These are phyloP conservation scores for Zenarchopterus dispar DNA, from an alignment of 2,797 vertebrate genomes.

Conservation along the genomic window DNA sequence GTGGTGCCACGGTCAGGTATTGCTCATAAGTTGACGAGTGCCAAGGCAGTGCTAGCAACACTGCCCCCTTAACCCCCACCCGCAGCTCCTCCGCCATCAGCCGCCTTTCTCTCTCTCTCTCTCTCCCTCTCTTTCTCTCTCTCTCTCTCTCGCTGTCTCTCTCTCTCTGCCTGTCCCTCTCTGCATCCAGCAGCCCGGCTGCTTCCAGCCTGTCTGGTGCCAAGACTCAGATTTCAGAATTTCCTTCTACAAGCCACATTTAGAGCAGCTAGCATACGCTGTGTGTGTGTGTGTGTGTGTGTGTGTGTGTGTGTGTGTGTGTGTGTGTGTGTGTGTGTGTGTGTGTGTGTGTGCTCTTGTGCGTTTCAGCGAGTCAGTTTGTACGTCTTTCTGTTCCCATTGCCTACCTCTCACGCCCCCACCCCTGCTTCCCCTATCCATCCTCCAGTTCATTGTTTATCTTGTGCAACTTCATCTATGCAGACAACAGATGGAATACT, in stretches of 20 bases:
- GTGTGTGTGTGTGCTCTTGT: conserved; percentile 35
- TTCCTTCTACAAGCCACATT: conserved; percentile 90
- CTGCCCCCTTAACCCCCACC: conserved; percentile 45
- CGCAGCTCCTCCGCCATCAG: conserved; percentile 11
- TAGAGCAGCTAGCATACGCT: conserved; percentile 81
- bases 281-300: conserved; percentile 33
- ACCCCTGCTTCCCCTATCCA: conserved; percentile 49
- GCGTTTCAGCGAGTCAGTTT: conserved; percentile 29
- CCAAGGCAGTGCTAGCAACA: conserved; percentile 75
- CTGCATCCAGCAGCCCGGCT: conserved; percentile 75
- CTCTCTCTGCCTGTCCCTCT: conserved; percentile 52
- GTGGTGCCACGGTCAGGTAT: conserved; percentile 63
- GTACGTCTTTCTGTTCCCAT: conserved; percentile 61
- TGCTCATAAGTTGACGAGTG: conserved; percentile 83
- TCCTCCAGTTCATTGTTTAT: conserved; percentile 45
- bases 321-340: conserved; percentile 31
- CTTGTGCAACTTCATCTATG: conserved; percentile 36
- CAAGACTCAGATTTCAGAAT: conserved; percentile 92
- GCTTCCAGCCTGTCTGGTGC: conserved; percentile 94
- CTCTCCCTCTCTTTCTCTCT: neutral
- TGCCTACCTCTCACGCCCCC: conserved; percentile 52
- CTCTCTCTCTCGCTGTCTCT: conserved; percentile 7
- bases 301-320: conserved; percentile 32
- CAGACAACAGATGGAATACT: conserved; percentile 33
- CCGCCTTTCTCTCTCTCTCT: conserved; percentile 14